Base-by-base conservation (phyloP, 2,113 vertebrate genomes). In the Terrapene triunguis region DNA sequence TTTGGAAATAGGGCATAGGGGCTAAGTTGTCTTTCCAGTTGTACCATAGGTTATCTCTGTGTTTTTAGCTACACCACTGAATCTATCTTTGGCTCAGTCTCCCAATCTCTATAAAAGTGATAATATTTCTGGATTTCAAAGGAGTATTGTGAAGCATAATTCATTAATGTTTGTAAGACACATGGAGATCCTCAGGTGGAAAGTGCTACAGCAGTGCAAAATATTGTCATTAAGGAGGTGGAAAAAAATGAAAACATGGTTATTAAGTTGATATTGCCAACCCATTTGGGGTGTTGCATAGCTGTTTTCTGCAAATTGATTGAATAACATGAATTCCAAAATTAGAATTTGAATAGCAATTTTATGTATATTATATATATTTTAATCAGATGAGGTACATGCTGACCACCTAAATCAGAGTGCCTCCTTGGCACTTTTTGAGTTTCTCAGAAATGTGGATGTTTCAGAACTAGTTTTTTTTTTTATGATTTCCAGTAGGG, bases 1-100 rank as follows among this genome's bases (percentile, higher is more conserved):
- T 5, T 5, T 11, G 65, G 80, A 62, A 54, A 5, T 83, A 35
- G 12, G 62, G 19, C 38, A 11, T 0, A 65, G 0, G 16, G 47
- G 21, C n/a, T 42, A 10, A 2, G 1, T 57, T 85, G n/a, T 74
- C 87, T 53, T 53, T 32, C 44, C 3, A 21, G 32, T 59, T 12
- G 87, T 59, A 54, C 53, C 50, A 0, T 35, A 27, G 35, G 6
- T 78, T 6, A 89, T 62, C 32, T 53, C 1, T 16, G 19, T 8
- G 38, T 29, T 3, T 5, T 50, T n/a, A 72, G 76, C 44, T 90
- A 1, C 54, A 87, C 83, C 69, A 72, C 44, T 5, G 57, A 2
- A 5, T 27, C 38, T 48, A 29, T 62, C 4, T 44, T 0, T 22
- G 72, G 11, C 10, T 44, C 72, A 25, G 72, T 76, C 25, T 76